phyloP scores from a whole-genome alignment of 2,113 vertebrate genomes.

The Excalfactoria chinensis region DNA sequence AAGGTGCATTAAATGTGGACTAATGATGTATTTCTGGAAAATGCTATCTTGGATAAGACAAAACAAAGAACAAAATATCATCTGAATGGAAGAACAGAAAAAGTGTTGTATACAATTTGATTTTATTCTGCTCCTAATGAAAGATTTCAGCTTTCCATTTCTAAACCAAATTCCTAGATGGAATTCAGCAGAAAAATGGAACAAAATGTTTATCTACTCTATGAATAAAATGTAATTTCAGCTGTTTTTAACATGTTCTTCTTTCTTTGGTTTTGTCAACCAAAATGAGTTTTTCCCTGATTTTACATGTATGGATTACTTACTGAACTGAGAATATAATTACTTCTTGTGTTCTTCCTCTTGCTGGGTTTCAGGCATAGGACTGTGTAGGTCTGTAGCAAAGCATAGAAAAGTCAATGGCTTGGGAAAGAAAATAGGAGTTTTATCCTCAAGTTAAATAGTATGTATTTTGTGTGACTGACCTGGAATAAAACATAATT shows the following conservation, averaged over 20 bases:
- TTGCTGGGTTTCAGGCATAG: neutral
- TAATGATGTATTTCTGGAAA: conserved; percentile 12
- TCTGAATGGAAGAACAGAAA: neutral
- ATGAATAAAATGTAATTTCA: neutral
- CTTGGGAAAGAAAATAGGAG: neutral
- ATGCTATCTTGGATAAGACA: neutral
- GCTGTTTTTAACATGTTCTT: neutral
- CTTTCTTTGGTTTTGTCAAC: neutral
- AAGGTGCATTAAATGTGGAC: neutral
- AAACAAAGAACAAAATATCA: neutral
- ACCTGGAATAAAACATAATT: conserved; percentile 13
- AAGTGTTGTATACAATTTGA: neutral
- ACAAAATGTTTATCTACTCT: neutral
- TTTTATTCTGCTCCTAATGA: neutral
- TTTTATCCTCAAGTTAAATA: conserved; percentile 9
- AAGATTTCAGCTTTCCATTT: neutral
- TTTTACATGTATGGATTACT: neutral
- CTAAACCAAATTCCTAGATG: neutral
- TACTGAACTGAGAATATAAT: conserved; percentile 1
- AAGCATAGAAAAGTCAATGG: neutral
- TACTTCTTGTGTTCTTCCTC: neutral
- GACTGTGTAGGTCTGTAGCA: neutral
- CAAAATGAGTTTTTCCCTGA: neutral
- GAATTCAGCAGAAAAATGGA: neutral
- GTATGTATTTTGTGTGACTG: conserved; percentile 14